phyloP scores from a whole-genome alignment of 2,888 invertebrate species.

The Stenolophus ochropezus region DNA sequence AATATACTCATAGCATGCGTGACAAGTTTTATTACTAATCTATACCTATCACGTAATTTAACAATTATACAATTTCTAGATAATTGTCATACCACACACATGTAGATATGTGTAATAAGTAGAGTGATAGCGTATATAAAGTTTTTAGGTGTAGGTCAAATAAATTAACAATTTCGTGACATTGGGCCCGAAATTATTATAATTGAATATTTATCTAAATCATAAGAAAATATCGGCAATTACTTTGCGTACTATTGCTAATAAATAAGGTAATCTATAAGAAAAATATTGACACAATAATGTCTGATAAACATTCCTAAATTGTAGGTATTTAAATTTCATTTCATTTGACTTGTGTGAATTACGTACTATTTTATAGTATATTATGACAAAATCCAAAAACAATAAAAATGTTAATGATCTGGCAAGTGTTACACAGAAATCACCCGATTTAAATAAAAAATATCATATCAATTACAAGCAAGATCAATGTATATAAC shows the following conservation, averaged over 20 bases:
- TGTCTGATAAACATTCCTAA: not conserved
- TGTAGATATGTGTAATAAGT: not conserved
- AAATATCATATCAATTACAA: too few species aligned
- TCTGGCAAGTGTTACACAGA: too few species aligned
- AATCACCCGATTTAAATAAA: too few species aligned
- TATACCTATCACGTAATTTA: not conserved
- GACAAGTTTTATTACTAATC: not conserved
- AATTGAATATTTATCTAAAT: not conserved
- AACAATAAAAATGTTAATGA: too few species aligned
- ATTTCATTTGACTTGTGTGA: too few species aligned
- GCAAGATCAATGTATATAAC: too few species aligned
- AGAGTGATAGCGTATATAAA: not conserved
- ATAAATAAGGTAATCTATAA: not conserved
- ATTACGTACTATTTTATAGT: too few species aligned
- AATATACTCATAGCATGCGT: not conserved
- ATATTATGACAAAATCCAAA: too few species aligned
- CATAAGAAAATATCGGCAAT: not conserved
- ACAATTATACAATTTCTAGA: not conserved
- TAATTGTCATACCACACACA: not conserved
- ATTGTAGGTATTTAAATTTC: too few species aligned
- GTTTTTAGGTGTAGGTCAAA: conserved; percentile 1
- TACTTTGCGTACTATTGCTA: not conserved
- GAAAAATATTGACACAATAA: not conserved
- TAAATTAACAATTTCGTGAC: conserved; percentile 9
- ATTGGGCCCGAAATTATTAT: not conserved